Evolutionary conservation across 2,797 vertebrate species (phyloP).

Genomic region (Lutjanus argentimaculatus): DNA sequence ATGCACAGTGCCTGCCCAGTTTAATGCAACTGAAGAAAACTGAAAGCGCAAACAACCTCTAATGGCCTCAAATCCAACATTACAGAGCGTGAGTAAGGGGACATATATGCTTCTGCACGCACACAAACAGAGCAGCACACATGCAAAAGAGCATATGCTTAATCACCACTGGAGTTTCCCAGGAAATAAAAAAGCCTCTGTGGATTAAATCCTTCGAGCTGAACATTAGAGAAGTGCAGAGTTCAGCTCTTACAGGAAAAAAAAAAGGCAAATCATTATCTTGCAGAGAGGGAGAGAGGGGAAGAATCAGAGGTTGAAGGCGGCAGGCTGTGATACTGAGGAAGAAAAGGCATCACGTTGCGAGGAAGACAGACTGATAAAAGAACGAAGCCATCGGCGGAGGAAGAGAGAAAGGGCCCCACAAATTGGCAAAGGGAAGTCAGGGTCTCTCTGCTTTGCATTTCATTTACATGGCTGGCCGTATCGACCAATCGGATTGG

Average conservation of each 20-base stretch:
- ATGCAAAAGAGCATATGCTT: slow-evolving; percentile 65
- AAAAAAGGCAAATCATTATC: slow-evolving; percentile 77
- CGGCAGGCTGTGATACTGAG: slow-evolving; percentile 66
- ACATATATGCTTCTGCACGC: slow-evolving; percentile 17
- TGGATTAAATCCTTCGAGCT: slow-evolving; percentile 76
- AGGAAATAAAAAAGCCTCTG: slow-evolving; percentile 68
- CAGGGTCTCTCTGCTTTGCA: slow-evolving; percentile 88
- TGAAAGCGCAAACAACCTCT: slow-evolving; percentile 16
- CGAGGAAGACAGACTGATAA: slow-evolving; percentile 75
- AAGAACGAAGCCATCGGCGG: slow-evolving; percentile 66
- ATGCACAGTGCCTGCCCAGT: too few relatives aligned
- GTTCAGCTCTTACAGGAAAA: slow-evolving; percentile 76
- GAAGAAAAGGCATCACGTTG: slow-evolving; percentile 71
- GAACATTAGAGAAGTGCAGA: slow-evolving; percentile 81
- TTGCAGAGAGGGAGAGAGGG: slow-evolving; percentile 39
- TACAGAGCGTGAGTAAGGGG: slow-evolving; percentile 86
- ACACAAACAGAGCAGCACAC: slow-evolving; percentile 32
- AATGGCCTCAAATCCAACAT: slow-evolving; percentile 26
- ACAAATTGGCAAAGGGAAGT: slow-evolving; percentile 81
- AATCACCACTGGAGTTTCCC: slow-evolving; percentile 77
- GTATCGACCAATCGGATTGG: slow-evolving; percentile 90
- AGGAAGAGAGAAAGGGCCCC: slow-evolving; percentile 70
- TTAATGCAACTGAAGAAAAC: background rate
- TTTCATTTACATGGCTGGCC: slow-evolving; percentile 95
- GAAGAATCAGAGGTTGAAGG: slow-evolving; percentile 70